A percentile compares a stretch with the other conserved stretches of the same genome.
phyloP scores from a whole-genome alignment of 2,888 invertebrate genomes.

The Acronicta psi region DNA sequence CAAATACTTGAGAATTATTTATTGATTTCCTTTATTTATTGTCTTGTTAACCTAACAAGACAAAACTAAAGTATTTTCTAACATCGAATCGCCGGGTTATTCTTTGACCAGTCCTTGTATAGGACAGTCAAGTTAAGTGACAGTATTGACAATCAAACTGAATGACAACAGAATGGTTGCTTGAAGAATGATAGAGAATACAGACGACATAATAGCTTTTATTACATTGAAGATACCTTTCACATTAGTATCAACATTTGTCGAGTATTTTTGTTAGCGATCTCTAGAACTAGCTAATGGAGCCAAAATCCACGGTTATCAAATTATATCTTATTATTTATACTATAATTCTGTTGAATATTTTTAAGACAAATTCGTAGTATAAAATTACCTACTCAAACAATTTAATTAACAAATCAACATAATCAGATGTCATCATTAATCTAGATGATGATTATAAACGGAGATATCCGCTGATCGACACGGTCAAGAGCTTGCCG shows the following conservation, averaged over 20 bases:
- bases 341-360: conserved; percentile 1
- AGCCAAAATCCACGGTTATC: not conserved
- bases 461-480: conserved; percentile 26
- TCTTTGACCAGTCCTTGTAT: conserved; percentile 35
- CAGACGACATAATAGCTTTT: conserved; percentile 48
- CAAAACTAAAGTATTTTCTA: conserved; percentile 24
- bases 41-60: conserved; percentile 34
- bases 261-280: conserved; percentile 22
- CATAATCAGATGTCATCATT: conserved; percentile 34
- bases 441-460: conserved; percentile 36
- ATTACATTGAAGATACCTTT: conserved; percentile 33
- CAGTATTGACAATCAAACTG: conserved; percentile 39
- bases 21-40: too few relatives aligned
- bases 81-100: conserved; percentile 13
- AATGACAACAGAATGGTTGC: conserved; percentile 51
- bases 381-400: conserved; percentile 24
- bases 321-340: too few relatives aligned
- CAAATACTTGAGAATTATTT: conserved; percentile 7
- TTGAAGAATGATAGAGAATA: conserved; percentile 43
- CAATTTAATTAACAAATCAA: conserved; percentile 30
- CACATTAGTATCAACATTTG: conserved; percentile 31
- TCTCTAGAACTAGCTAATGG: not conserved
- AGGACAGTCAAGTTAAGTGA: conserved; percentile 36
- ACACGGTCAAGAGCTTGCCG: conserved; percentile 22
- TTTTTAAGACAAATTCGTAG: conserved; percentile 13